Base-by-base conservation (phyloP, 2,888 invertebrate species). In the Pterobdella sp. region DNA sequence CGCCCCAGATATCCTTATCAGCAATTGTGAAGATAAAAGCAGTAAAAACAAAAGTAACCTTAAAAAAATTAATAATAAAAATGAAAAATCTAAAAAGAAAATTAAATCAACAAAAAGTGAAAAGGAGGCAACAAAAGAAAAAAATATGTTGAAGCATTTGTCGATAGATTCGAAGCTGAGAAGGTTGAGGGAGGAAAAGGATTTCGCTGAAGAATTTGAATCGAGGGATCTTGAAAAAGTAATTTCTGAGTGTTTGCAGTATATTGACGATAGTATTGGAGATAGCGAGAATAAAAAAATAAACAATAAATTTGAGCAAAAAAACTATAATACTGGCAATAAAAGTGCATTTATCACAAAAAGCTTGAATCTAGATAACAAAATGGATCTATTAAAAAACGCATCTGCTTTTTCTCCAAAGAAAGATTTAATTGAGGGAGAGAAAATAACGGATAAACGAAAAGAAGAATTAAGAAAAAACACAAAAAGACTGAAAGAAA, bases 171-270 rank as follows among this genome's bases (percentile, higher is more conserved):
- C 60, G 60, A 56, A 26, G 60, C 18, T 56, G 3, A 26, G 18
- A 26, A 56, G 60, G 60, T 56, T 56, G 60, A 56, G 60, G 60
- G 4, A 3, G 7, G 60, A 56, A 26, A 22, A n/a, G 7, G 60
- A 56, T 22, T 22, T 56, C n/a, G 26, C 26, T 22, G n/a, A 56
- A 26, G 60, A 56, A 26, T 56, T 56, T 22, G 60, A 56, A 3
- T 18, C 60, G n/a, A 56, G 26, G n/a, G 60, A 56, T 22, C 60
- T 56, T 22, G 60, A 56, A 56, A 56, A 56, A 26, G 60, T 56
- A 3, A 56, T 56, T 26, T 56, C 60, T 26, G 60, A 56, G n/a
- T 56, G 60, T n/a, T 26, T 56, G 60, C 60, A 56, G n/a, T 56
- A 18, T 26, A 56, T 56, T 22, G 60, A 56, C n/a, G 10, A 56